Evolutionary conservation across 1,140 invertebrate genomes (phyloP).

Genomic region (Bacillus rossius): DNA sequence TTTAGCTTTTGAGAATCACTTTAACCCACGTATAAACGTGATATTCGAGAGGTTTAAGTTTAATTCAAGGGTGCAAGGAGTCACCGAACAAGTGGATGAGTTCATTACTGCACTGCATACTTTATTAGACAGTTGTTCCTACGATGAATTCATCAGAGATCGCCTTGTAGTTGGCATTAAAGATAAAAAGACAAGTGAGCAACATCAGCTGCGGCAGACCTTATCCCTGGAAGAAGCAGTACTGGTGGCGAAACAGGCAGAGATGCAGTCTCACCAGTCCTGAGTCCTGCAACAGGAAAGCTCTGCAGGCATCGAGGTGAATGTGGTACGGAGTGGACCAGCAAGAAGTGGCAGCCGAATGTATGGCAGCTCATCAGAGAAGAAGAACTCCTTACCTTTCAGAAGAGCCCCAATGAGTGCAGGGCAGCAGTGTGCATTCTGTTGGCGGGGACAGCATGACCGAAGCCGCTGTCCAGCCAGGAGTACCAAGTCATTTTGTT

Average conservation of each 20-base stretch:
- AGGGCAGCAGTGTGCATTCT: too few species aligned
- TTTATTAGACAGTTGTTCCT: slow-evolving; percentile 35
- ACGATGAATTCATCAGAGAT: slow-evolving; percentile 34
- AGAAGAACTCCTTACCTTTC: too few species aligned
- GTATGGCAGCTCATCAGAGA: too few species aligned
- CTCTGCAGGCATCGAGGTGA: too few species aligned
- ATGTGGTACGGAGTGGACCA: too few species aligned
- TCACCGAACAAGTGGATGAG: slow-evolving; percentile 33
- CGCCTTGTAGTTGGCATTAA: slow-evolving; percentile 35
- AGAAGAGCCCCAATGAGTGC: too few species aligned
- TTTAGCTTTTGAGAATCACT: slow-evolving; percentile 31
- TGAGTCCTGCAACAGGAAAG: neutral
- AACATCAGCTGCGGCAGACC: slow-evolving; percentile 20
- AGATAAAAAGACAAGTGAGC: slow-evolving; percentile 25
- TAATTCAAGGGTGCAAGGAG: slow-evolving; percentile 31
- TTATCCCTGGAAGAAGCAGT: slow-evolving; percentile 24
- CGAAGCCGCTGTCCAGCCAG: too few species aligned
- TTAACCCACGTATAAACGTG: slow-evolving; percentile 33
- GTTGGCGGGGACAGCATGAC: too few species aligned
- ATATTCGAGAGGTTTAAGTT: slow-evolving; percentile 37
- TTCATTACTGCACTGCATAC: slow-evolving; percentile 36
- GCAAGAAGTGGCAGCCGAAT: too few species aligned
- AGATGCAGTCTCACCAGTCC: slow-evolving; percentile 21
- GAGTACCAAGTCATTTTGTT: too few species aligned
- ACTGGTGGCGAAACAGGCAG: slow-evolving; percentile 16